Percentiles rank a stretch among this genome's conserved stretches.
Evolutionary conservation across 2,113 vertebrate genomes (phyloP).

Genomic region (Onychorhynchus coronatus): DNA sequence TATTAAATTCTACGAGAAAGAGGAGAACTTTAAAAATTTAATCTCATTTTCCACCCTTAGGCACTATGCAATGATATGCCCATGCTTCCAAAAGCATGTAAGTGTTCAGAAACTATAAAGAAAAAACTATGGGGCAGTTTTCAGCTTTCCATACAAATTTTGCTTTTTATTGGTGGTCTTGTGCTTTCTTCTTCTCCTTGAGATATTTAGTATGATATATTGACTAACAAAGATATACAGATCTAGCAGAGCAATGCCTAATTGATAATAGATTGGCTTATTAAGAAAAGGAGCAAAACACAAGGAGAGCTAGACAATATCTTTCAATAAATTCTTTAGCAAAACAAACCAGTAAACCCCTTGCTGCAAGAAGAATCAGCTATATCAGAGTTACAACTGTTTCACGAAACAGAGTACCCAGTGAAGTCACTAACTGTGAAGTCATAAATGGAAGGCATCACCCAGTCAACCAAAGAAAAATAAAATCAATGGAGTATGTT

Average conservation of each 20-base stretch:
- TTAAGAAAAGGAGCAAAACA: not conserved
- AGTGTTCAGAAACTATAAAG: not conserved
- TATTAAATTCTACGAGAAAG: not conserved
- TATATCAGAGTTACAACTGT: not conserved
- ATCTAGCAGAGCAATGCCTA: not conserved
- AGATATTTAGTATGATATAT: not conserved
- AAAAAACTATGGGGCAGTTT: not conserved
- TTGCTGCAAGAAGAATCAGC: not conserved
- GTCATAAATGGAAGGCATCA: not conserved
- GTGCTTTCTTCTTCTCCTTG: not conserved
- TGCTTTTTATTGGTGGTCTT: not conserved
- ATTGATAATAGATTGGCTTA: not conserved
- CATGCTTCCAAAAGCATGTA: not conserved
- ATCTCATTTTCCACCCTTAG: not conserved
- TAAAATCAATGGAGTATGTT: constrained; percentile 14
- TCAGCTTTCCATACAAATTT: not conserved
- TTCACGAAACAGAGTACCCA: not conserved
- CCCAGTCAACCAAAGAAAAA: not conserved
- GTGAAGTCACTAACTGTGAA: not conserved
- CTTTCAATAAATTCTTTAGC: not conserved
- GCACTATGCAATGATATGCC: not conserved
- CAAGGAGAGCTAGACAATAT: not conserved
- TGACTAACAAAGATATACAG: not conserved
- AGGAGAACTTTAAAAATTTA: not conserved
- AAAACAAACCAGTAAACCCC: not conserved